Percentiles rank a stretch among this genome's conserved stretches.
Conservation (phyloP, 1,140 invertebrate species). For the Caenorhabditis latens region DNA sequence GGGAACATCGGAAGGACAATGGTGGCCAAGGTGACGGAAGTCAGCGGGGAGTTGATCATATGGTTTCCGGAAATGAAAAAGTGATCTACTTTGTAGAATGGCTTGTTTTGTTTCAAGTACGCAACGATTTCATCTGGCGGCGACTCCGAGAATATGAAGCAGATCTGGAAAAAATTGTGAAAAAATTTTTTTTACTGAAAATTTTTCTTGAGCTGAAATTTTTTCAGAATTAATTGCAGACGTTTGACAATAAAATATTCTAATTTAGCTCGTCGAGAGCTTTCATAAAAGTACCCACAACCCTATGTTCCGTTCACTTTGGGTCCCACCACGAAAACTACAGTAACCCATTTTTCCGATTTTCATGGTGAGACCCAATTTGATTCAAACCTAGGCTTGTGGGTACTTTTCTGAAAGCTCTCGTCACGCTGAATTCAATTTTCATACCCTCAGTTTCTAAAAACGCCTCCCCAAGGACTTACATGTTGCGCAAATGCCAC, state of each 20-base stretch:
- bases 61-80: slow-evolving; percentile 62
- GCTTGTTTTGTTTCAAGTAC: slow-evolving; percentile 55
- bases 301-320: no score
- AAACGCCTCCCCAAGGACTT: no score
- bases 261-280: no score
- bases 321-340: no score
- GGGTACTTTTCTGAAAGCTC: no score
- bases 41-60: slow-evolving; percentile 59
- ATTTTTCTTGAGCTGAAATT: no score
- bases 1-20: slow-evolving; percentile 65
- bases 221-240: no score
- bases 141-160: slow-evolving; percentile 62
- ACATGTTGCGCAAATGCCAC: slow-evolving; percentile 57
- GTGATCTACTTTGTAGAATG: slow-evolving; percentile 27
- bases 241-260: no score
- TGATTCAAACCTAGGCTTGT: not conserved
- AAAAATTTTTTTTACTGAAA: not conserved
- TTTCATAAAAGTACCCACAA: no score
- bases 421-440: not conserved
- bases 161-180: slow-evolving; percentile 38
- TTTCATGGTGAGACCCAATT: no score
- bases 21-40: slow-evolving; percentile 54
- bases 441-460: no score
- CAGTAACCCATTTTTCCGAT: not conserved
- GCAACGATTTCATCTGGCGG: slow-evolving; percentile 13